Base-by-base conservation (phyloP, 1,140 invertebrate species). In the Listronotus oregonensis region DNA sequence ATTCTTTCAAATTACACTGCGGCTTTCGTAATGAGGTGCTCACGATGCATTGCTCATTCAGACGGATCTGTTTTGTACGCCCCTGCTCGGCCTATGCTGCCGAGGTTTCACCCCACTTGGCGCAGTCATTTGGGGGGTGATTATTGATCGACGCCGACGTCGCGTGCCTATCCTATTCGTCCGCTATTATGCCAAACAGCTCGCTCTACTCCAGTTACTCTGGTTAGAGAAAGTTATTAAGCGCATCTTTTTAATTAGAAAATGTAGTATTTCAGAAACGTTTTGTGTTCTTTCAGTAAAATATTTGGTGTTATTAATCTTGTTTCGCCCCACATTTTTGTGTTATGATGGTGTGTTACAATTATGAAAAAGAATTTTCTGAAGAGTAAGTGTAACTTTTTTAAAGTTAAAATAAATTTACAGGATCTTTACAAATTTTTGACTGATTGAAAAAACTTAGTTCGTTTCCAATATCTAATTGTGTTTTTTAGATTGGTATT, bases 331-430 rank as follows among this genome's bases (percentile, higher is more conserved):
- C n/a, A 55, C 14, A 17, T 51, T 27, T 6, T 1, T 27, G 15
- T 44, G 50, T 62, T 57, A 66, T 42, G 39, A 70, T 70, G 68
- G 68, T 70, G 18, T 70, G 68, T 59, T 67, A 64, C 46, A 70
- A 67, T 55, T 63, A 63, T 56, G 68, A 66, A 17, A 43, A 59
- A 39, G 67, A 69, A 44, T 55, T 55, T 3, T 54, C 43, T 17
- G 47, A 67, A 31, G 60, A 67, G 68, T 70, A 54, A 55, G 47
- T 37, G 34, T 8, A 37, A 27, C 21, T 60, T 15, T 31, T 47
- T 49, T 49, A 49, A 34, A 60, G 12, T 49, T n/a, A 27, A 18
- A 40, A 12, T 17, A 49, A n/a, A 8, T 44, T 46, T 42, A 50
- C 21, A 27, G 44, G 21, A 1, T 27, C 1, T 27, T 27, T 27